These are phyloP conservation scores for Diloba caeruleocephala DNA, from an alignment of 2,888 invertebrate species.

Conservation along the genomic window DNA sequence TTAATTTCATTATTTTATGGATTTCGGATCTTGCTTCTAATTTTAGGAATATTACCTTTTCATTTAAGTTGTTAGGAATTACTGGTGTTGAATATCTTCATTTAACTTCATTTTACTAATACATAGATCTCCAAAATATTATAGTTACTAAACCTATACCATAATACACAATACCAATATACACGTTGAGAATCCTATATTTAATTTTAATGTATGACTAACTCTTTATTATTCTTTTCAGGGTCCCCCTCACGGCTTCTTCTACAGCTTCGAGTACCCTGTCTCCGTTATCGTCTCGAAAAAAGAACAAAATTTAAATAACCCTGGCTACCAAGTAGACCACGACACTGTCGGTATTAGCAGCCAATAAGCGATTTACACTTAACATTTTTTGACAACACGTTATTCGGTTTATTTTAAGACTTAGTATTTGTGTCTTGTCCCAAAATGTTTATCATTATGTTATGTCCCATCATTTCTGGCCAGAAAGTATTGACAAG, in stretches of 20 bases:
- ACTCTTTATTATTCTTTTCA: slow-evolving; percentile 52
- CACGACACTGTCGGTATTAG: slow-evolving; percentile 65
- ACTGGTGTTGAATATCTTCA: too few species aligned
- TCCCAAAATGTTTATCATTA: slow-evolving; percentile 16
- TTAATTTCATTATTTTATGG: too few species aligned
- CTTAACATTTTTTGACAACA: slow-evolving; percentile 25
- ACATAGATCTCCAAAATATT: too few species aligned
- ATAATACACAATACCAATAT: too few species aligned
- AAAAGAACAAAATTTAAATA: slow-evolving; percentile 62
- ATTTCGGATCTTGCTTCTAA: too few species aligned
- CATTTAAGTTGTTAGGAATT: too few species aligned
- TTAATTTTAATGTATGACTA: not conserved
- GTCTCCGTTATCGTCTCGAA: slow-evolving; percentile 85
- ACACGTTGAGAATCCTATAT: slow-evolving; percentile 72
- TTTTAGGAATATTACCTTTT: too few species aligned
- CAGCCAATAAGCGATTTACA: slow-evolving; percentile 18
- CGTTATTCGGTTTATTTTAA: slow-evolving; percentile 3
- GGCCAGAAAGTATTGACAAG: slow-evolving; percentile 20
- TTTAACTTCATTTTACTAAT: too few species aligned
- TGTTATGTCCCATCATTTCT: not conserved
- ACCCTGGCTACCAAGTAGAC: slow-evolving; percentile 67
- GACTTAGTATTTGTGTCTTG: slow-evolving; percentile 1
- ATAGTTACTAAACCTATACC: too few species aligned
- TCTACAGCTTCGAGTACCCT: slow-evolving; percentile 92
- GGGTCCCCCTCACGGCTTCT: slow-evolving; percentile 92